phyloP scores from a whole-genome alignment of 2,797 vertebrate species.

The Sorex maritimensis region DNA sequence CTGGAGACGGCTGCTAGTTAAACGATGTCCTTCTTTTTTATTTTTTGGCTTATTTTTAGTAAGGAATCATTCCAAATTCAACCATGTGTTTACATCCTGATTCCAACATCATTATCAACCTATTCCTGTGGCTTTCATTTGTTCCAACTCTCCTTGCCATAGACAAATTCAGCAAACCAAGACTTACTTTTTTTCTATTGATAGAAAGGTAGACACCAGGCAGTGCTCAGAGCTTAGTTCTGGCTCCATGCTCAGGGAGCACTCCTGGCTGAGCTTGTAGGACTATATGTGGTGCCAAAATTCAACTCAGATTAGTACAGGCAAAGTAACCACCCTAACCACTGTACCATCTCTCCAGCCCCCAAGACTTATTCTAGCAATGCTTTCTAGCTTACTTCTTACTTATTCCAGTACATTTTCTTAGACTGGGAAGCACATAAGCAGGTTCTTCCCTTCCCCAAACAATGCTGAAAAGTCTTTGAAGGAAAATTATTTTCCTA shows the following conservation, averaged over 20 bases:
- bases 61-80: conserved; percentile 17
- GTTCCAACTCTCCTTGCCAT: background rate
- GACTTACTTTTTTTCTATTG: background rate
- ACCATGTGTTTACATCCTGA: background rate
- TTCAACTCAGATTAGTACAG: too few species aligned
- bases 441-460: background rate
- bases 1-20: background rate
- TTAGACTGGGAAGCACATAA: background rate
- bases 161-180: background rate
- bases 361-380: background rate
- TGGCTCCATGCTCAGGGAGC: too few species aligned
- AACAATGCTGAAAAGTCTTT: background rate
- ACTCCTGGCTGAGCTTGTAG: too few species aligned
- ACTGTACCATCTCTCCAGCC: too few species aligned
- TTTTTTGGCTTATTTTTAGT: background rate
- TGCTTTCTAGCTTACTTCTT: background rate
- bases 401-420: background rate
- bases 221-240: too few species aligned
- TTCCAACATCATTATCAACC: background rate
- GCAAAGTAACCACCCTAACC: too few species aligned
- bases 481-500: background rate
- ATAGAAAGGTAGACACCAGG: too few species aligned
- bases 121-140: background rate
- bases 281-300: too few species aligned
- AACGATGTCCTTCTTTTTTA: background rate